phyloP scores from a whole-genome alignment of 2,797 vertebrate genomes.

The Karalla daura region DNA sequence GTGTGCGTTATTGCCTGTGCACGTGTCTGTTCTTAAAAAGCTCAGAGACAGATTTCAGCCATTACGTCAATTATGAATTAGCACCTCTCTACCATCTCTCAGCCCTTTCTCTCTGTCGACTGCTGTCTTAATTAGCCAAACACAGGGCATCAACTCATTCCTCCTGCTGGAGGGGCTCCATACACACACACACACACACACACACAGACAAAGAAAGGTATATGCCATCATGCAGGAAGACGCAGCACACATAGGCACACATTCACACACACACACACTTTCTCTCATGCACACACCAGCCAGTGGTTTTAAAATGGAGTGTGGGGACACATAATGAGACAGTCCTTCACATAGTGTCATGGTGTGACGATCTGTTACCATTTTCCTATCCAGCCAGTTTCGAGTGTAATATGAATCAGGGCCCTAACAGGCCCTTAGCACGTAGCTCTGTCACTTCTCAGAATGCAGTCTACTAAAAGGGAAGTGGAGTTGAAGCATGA shows the following conservation, averaged over 20 bases:
- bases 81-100: constrained; percentile 86
- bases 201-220: constrained; percentile 23
- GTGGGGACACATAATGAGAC: constrained; percentile 81
- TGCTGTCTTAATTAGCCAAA: constrained; percentile 91
- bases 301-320: constrained; percentile 78
- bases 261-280: constrained; percentile 14
- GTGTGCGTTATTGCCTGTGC: not conserved
- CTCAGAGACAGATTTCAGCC: constrained; percentile 90
- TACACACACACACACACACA: constrained; percentile 4
- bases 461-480: constrained; percentile 49
- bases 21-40: constrained; percentile 83
- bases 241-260: not conserved
- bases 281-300: constrained; percentile 26
- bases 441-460: constrained; percentile 68
- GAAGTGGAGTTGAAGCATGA: constrained; percentile 42
- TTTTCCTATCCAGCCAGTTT: constrained; percentile 73
- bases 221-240: constrained; percentile 30
- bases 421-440: constrained; percentile 66
- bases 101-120: constrained; percentile 75
- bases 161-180: constrained; percentile 72
- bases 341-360: constrained; percentile 77
- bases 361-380: constrained; percentile 75
- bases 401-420: constrained; percentile 78
- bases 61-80: constrained; percentile 94
- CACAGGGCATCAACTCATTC: constrained; percentile 78